These are phyloP conservation scores for Clarias pachynema DNA, from an alignment of 2,797 vertebrate species.

Conservation along the genomic window DNA sequence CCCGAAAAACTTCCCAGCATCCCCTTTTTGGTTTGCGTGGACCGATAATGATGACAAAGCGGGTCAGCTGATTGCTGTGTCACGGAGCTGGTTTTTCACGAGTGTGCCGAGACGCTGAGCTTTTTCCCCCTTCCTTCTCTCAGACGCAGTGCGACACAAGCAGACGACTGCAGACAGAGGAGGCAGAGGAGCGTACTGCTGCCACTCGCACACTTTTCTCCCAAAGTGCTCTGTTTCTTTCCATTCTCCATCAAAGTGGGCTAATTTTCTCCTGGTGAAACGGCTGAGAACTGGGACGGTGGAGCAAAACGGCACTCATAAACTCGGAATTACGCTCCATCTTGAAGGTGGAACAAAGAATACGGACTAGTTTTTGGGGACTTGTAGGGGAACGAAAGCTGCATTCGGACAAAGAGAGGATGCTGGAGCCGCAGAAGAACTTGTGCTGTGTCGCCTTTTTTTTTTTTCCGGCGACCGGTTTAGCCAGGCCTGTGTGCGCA, in stretches of 20 bases:
- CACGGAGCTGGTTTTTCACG: conserved; percentile 72
- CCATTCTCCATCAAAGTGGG: neutral
- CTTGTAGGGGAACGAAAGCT: conserved; percentile 23
- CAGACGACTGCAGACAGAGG: conserved; percentile 69
- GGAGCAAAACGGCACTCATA: conserved; percentile 9
- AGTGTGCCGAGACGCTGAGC: conserved; percentile 54
- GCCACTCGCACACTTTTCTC: conserved; percentile 44
- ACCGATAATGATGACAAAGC: conserved; percentile 76
- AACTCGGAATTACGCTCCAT: conserved; percentile 52
- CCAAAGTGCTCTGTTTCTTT: conserved; percentile 30
- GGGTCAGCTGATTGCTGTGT: conserved; percentile 87
- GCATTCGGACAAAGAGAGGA: conserved; percentile 19
- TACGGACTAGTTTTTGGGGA: conserved; percentile 21
- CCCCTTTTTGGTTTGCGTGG: conserved; percentile 63
- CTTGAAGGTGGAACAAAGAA: conserved; percentile 30
- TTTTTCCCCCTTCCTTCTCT: conserved; percentile 64
- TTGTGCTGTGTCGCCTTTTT: neutral
- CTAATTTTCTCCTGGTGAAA: conserved; percentile 36
- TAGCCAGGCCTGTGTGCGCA: conserved; percentile 36
- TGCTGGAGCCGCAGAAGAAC: conserved; percentile 6
- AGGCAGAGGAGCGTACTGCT: conserved; percentile 63
- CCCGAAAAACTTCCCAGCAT: conserved; percentile 55
- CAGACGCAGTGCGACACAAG: conserved; percentile 78
- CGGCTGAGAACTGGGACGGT: conserved; percentile 6
- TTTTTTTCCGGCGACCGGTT: neutral